phyloP scores from a whole-genome alignment of 2,113 vertebrate genomes.

The Semicossyphus pulcher region DNA sequence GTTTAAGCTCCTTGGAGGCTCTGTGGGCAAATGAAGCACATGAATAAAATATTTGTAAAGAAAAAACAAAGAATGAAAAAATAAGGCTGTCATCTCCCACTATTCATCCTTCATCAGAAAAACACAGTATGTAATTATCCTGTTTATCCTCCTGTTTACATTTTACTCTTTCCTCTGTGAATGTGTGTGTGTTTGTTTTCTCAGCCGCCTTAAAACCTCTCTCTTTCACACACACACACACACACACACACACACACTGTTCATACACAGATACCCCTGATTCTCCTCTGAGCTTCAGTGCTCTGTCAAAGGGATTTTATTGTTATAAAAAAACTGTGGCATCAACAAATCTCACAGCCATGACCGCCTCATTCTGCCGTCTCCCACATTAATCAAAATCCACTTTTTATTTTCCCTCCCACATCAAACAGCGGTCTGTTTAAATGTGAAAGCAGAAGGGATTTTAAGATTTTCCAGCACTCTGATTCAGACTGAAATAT shows the following conservation, averaged over 20 bases:
- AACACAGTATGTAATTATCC: constrained; percentile 71
- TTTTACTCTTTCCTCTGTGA: constrained; percentile 58
- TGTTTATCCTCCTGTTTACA: constrained; percentile 57
- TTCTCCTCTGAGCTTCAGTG: constrained; percentile 14
- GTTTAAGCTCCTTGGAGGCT: constrained; percentile 20
- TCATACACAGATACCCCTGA: constrained; percentile 36
- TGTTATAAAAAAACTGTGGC: not conserved
- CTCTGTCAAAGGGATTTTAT: not conserved
- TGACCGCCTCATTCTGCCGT: not conserved
- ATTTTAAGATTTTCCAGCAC: not conserved
- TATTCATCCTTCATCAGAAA: constrained; percentile 37
- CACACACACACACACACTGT: constrained; percentile 19
- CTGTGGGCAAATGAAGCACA: constrained; percentile 12
- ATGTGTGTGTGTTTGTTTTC: constrained; percentile 65
- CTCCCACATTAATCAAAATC: constrained; percentile 31
- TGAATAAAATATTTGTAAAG: constrained; percentile 25
- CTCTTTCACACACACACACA: constrained; percentile 1
- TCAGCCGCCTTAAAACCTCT: constrained; percentile 49
- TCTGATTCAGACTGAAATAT: not conserved
- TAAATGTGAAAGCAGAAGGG: constrained; percentile 7
- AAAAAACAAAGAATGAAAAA: constrained; percentile 45
- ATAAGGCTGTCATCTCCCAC: constrained; percentile 29
- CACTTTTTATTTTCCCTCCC: constrained; percentile 12
- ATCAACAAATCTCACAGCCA: constrained; percentile 2
- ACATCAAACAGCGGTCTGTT: constrained; percentile 1